phyloP scores from a whole-genome alignment of 2,888 invertebrate genomes.

The Isoperla grammatica region DNA sequence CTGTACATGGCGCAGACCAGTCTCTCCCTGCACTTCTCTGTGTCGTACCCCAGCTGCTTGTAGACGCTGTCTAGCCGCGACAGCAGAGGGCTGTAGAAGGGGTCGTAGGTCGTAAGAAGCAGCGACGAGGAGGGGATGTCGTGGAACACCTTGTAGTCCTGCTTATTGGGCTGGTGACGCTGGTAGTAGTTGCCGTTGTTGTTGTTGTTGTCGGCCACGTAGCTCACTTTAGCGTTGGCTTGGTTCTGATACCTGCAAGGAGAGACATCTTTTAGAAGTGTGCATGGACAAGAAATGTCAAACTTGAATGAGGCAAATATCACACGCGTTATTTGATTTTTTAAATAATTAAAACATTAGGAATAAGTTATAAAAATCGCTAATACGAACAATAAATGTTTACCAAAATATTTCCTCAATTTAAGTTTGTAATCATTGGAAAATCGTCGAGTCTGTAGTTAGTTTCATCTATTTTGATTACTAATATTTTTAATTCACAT shows the following conservation, averaged over 20 bases:
- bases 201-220: conserved; percentile 25
- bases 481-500: too few species aligned
- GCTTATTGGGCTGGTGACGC: conserved; percentile 46
- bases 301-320: too few species aligned
- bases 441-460: too few species aligned
- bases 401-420: too few species aligned
- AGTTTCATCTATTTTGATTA: too few species aligned
- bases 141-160: conserved; percentile 78
- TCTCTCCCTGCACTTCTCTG: conserved; percentile 69
- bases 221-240: conserved; percentile 42
- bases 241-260: conserved; percentile 40
- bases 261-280: too few species aligned
- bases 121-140: conserved; percentile 79
- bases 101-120: conserved; percentile 79
- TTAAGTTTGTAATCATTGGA: too few species aligned
- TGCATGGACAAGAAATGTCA: too few species aligned
- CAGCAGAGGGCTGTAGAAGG: conserved; percentile 76
- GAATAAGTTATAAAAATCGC: too few species aligned
- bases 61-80: conserved; percentile 57
- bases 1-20: conserved; percentile 81
- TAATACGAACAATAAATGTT: too few species aligned
- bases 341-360: too few species aligned
- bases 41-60: conserved; percentile 50
- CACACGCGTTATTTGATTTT: too few species aligned
- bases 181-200: conserved; percentile 51